A percentile compares a stretch with the other conserved stretches of the same genome.
These are phyloP conservation scores for Falcaria lacertinaria DNA, from an alignment of 2,888 invertebrate species.

Conservation along the genomic window DNA sequence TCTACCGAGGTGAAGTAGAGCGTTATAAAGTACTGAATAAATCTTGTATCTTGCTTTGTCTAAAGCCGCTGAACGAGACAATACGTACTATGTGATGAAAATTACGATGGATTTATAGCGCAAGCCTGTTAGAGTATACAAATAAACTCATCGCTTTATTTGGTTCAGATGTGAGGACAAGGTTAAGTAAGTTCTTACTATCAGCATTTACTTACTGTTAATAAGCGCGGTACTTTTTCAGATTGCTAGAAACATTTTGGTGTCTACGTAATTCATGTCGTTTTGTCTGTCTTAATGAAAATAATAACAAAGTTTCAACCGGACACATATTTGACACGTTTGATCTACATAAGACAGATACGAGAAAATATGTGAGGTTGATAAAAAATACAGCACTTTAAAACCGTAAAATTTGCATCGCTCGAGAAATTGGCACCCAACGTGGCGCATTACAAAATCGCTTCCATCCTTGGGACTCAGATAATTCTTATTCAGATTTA, in stretches of 20 bases:
- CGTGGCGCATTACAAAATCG: conserved; percentile 18
- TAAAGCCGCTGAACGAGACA: conserved; percentile 15
- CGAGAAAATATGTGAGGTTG: no score
- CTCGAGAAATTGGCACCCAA: conserved; percentile 35
- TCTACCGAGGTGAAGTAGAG: conserved; percentile 8
- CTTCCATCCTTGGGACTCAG: conserved; percentile 13
- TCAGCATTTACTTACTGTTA: background rate
- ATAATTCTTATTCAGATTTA: conserved; percentile 14
- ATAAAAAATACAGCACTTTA: no score
- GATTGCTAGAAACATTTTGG: no score
- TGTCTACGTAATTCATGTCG: no score
- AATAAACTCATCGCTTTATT: background rate
- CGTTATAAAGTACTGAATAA: conserved; percentile 16
- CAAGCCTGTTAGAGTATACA: background rate
- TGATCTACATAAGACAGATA: no score
- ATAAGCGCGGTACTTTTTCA: no score
- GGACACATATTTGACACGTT: no score
- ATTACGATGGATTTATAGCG: background rate
- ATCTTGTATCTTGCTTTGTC: conserved; percentile 9
- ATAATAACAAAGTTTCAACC: no score
- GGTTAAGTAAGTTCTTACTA: background rate
- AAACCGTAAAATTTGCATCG: no score
- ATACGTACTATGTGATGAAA: conserved; percentile 18
- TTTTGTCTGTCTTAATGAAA: no score
- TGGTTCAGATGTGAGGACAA: background rate